Percentiles rank a stretch among this genome's conserved stretches.
Conservation (phyloP, 2,797 vertebrate species). For the Silurus aristotelis region DNA sequence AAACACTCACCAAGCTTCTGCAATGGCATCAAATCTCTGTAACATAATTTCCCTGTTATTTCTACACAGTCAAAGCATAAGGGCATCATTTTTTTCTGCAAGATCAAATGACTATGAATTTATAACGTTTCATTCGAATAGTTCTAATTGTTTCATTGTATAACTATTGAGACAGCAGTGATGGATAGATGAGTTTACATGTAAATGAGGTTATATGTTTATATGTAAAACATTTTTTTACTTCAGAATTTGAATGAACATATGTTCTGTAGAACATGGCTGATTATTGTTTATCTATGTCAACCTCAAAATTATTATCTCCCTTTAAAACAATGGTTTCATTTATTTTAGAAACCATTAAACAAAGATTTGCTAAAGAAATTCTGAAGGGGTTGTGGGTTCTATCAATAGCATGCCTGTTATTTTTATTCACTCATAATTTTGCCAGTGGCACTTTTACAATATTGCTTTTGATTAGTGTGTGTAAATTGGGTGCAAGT, state of each 20-base stretch:
- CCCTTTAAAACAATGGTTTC: neutral
- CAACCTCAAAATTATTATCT: neutral
- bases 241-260: no score
- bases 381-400: no score
- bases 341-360: neutral
- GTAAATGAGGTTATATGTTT: no score
- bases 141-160: neutral
- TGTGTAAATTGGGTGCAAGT: neutral
- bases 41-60: conserved; percentile 45
- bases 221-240: no score
- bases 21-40: conserved; percentile 48
- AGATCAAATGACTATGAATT: conserved; percentile 10
- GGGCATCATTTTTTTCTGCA: neutral
- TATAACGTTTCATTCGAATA: neutral
- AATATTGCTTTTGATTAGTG: neutral
- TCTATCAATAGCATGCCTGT: neutral
- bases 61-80: conserved; percentile 31
- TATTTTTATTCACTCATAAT: neutral
- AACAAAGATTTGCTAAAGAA: no score
- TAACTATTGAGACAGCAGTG: no score
- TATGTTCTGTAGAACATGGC: neutral
- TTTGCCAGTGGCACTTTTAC: neutral
- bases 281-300: neutral
- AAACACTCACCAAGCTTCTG: conserved; percentile 60
- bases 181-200: no score